Conservation (phyloP, 1,140 invertebrate genomes). For the Diachasma alloeum region DNA sequence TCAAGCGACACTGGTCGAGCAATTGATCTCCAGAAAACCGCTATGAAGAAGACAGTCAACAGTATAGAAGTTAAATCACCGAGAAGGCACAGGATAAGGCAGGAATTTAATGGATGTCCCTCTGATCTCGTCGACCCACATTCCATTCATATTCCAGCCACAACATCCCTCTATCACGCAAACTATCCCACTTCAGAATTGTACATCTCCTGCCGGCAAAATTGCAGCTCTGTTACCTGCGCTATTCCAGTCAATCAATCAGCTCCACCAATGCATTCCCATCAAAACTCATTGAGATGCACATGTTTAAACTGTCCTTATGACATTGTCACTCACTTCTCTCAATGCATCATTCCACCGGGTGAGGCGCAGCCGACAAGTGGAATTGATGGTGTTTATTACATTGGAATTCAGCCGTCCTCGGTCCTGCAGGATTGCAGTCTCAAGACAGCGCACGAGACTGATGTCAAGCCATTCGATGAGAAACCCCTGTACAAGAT, state of each 20-base stretch:
- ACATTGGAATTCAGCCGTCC: slow-evolving; percentile 46
- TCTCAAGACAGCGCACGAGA: slow-evolving; percentile 36
- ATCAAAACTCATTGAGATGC: slow-evolving; percentile 32
- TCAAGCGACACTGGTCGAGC: background rate
- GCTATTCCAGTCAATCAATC: slow-evolving; percentile 44
- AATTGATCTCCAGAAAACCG: slow-evolving; percentile 16
- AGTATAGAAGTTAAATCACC: slow-evolving; percentile 24
- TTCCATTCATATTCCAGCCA: slow-evolving; percentile 41
- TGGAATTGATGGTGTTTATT: slow-evolving; percentile 50
- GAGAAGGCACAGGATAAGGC: slow-evolving; percentile 46
- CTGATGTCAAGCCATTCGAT: slow-evolving; percentile 48
- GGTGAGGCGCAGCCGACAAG: slow-evolving; percentile 42
- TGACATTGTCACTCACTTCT: slow-evolving; percentile 52
- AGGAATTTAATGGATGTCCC: slow-evolving; percentile 41
- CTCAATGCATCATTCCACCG: slow-evolving; percentile 49
- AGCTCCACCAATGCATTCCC: slow-evolving; percentile 35
- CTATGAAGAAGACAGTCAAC: slow-evolving; percentile 32
- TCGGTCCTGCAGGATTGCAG: slow-evolving; percentile 47
- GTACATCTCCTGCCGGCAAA: slow-evolving; percentile 50
- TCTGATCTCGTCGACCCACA: slow-evolving; percentile 40
- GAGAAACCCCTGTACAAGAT: slow-evolving; percentile 47
- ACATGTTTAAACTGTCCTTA: slow-evolving; percentile 50
- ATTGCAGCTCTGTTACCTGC: slow-evolving; percentile 47
- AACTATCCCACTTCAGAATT: slow-evolving; percentile 47
- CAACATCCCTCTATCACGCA: slow-evolving; percentile 37